Conservation (phyloP, 1,140 invertebrate genomes). For the Melanaphis sacchari region DNA sequence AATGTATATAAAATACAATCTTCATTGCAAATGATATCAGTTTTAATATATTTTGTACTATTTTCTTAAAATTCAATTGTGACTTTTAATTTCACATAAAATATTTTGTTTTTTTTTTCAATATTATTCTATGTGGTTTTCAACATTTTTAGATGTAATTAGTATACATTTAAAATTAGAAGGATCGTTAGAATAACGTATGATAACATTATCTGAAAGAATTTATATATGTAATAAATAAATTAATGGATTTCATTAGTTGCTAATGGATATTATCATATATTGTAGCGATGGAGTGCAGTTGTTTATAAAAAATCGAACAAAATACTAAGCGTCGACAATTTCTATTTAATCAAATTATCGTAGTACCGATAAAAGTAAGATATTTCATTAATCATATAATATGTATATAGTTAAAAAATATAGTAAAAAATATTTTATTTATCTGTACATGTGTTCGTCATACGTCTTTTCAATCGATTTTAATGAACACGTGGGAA, state of each 20-base stretch:
- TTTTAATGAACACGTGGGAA: conserved; percentile 20
- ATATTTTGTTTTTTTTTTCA: neutral
- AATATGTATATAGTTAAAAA: neutral
- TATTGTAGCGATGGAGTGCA: too few species aligned
- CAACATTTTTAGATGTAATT: neutral
- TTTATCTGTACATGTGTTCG: neutral
- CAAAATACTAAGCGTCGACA: neutral
- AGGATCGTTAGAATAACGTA: neutral
- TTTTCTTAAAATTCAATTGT: neutral
- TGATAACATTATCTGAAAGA: neutral
- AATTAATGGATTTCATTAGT: neutral
- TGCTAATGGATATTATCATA: neutral
- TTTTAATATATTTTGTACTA: neutral
- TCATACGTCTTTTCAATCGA: neutral
- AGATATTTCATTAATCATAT: neutral
- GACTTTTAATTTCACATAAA: neutral
- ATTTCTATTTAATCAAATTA: neutral
- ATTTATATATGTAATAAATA: conserved; percentile 7
- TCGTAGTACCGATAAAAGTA: neutral
- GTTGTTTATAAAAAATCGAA: neutral
- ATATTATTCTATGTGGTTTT: neutral
- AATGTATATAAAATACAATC: neutral
- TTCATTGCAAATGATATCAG: neutral
- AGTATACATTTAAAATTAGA: neutral
- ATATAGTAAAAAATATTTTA: neutral